Evolutionary conservation across 2,797 vertebrate genomes (phyloP).

Genomic region (Danio tinwini): DNA sequence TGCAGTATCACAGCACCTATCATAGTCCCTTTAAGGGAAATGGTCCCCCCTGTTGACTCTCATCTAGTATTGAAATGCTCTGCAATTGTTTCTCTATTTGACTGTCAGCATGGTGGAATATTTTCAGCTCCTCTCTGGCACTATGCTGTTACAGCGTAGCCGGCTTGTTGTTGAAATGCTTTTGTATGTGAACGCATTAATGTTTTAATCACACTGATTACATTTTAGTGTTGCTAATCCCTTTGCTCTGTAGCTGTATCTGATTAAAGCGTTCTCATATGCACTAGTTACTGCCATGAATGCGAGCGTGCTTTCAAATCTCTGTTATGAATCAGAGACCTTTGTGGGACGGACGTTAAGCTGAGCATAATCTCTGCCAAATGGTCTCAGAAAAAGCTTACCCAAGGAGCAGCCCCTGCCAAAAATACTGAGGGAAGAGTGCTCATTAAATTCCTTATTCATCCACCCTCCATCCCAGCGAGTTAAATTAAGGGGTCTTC

Average conservation of each 20-base stretch:
- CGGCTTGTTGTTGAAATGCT: constrained; percentile 40
- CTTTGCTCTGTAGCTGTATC: constrained; percentile 61
- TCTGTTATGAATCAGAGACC: constrained; percentile 77
- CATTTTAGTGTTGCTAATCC: constrained; percentile 68
- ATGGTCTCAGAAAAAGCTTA: constrained; percentile 76
- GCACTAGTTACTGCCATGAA: constrained; percentile 68
- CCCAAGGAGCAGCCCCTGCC: constrained; percentile 73
- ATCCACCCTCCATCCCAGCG: constrained; percentile 59
- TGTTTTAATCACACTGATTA: constrained; percentile 70
- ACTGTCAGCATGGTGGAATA: constrained; percentile 51
- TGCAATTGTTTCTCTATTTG: constrained; percentile 58
- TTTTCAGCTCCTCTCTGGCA: constrained; percentile 18
- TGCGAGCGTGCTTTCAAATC: constrained; percentile 72
- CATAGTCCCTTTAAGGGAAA: constrained; percentile 58
- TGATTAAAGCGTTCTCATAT: constrained; percentile 69
- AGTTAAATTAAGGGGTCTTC: constrained; percentile 8
- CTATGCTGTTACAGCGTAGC: constrained; percentile 16
- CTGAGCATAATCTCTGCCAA: constrained; percentile 76
- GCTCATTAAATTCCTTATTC: constrained; percentile 69
- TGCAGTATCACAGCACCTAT: constrained; percentile 36
- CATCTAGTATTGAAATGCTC: constrained; percentile 64
- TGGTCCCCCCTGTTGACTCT: constrained; percentile 68
- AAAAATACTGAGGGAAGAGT: constrained; percentile 58
- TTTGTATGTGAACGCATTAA: constrained; percentile 58
- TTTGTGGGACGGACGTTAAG: constrained; percentile 68